A percentile compares a stretch with the other conserved stretches of the same genome.
These are phyloP conservation scores for Heliconius charithonia DNA, from an alignment of 2,888 invertebrate genomes.

Conservation along the genomic window DNA sequence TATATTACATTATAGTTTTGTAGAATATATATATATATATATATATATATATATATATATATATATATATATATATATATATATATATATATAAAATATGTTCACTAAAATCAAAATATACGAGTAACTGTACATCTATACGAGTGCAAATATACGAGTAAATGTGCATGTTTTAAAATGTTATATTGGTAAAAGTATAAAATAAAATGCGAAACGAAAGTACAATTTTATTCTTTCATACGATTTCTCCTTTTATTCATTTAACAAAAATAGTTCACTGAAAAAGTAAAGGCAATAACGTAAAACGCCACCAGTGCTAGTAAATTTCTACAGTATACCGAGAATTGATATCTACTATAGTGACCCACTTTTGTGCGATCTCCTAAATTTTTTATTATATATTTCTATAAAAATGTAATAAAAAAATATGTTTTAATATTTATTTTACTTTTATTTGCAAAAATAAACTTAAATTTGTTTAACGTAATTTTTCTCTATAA, in stretches of 20 bases:
- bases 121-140: neutral
- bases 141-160: neutral
- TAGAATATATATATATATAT: no score
- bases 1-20: no score
- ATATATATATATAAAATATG: no score
- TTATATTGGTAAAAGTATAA: neutral
- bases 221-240: neutral
- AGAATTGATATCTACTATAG: neutral
- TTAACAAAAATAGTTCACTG: neutral
- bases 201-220: constrained; percentile 1
- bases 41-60: no score
- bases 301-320: constrained; percentile 12
- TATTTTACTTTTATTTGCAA: no score
- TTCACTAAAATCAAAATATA: no score
- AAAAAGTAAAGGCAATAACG: constrained; percentile 31
- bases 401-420: neutral
- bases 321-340: neutral
- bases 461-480: no score
- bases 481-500: neutral
- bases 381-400: no score
- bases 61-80: no score
- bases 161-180: neutral
- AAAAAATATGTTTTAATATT: neutral
- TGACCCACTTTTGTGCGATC: neutral
- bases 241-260: neutral